A percentile compares a stretch with the other conserved stretches of the same genome.
phyloP scores from a whole-genome alignment of 1,140 invertebrate species.

The Hyles euphorbiae region DNA sequence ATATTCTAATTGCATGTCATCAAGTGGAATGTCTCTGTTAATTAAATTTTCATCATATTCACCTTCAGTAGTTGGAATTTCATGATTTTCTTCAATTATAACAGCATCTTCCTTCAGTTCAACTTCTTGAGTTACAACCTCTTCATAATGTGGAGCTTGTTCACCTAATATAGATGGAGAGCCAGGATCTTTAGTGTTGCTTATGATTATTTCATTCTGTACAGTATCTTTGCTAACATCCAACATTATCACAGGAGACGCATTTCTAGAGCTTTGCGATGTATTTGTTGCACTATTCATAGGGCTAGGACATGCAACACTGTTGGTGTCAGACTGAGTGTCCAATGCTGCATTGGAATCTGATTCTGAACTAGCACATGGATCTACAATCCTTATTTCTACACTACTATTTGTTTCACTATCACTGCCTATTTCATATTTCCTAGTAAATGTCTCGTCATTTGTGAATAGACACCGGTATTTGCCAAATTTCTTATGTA shows the following conservation, averaged over 20 bases:
- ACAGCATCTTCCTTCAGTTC: background rate
- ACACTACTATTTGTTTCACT: conserved; percentile 71
- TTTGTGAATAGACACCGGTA: conserved; percentile 66
- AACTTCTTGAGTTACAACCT: background rate
- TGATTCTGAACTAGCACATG: conserved; percentile 69
- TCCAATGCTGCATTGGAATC: conserved; percentile 65
- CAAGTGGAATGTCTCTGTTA: conserved; percentile 34
- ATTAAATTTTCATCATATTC: conserved; percentile 1
- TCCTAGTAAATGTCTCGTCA: conserved; percentile 51
- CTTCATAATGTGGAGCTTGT: background rate
- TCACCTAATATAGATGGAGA: conserved; percentile 8
- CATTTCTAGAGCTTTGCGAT: conserved; percentile 36
- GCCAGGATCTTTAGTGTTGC: background rate
- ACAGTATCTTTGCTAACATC: conserved; percentile 2
- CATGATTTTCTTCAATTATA: background rate
- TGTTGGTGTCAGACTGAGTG: conserved; percentile 49
- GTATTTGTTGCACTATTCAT: conserved; percentile 31
- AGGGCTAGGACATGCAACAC: conserved; percentile 44
- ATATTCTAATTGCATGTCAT: conserved; percentile 45
- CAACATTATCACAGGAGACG: conserved; percentile 28
- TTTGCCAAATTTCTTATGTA: conserved; percentile 74
- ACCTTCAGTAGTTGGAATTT: background rate
- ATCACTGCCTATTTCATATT: conserved; percentile 65
- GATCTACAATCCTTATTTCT: conserved; percentile 66
- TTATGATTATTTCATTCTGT: conserved; percentile 3